Evolutionary conservation across 2,888 invertebrate genomes (phyloP).

Genomic region (Trissoscelio sp.): DNA sequence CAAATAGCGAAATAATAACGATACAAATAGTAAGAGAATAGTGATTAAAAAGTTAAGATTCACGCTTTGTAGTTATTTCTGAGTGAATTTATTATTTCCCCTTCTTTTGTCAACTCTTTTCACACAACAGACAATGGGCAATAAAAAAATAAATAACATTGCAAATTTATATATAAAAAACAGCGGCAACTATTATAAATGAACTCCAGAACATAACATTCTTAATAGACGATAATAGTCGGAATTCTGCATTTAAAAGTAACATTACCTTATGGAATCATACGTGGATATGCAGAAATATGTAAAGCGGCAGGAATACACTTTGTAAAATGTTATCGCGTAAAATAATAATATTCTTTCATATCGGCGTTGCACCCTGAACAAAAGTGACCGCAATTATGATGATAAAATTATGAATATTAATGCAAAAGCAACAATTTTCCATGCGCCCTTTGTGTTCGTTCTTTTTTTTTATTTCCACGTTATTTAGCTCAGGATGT

Average conservation of each 20-base stretch:
- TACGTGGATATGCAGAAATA: constrained; percentile 19
- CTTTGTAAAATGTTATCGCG: constrained; percentile 7
- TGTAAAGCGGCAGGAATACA: constrained; percentile 6
- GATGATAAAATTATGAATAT: constrained; percentile 27
- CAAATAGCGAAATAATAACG: too few species aligned
- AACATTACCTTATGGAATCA: background rate
- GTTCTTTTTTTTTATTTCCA: background rate
- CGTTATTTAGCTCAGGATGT: background rate
- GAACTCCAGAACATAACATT: too few species aligned
- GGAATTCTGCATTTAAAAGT: constrained; percentile 5
- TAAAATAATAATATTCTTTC: constrained; percentile 19
- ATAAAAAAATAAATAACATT: too few species aligned
- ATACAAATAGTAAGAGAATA: too few species aligned
- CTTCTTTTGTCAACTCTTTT: too few species aligned
- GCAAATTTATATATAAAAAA: too few species aligned
- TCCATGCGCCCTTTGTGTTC: background rate
- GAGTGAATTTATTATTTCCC: too few species aligned
- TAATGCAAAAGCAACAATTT: constrained; percentile 16
- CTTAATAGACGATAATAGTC: background rate
- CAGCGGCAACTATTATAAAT: too few species aligned
- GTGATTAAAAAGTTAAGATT: too few species aligned
- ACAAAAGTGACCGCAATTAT: constrained; percentile 22
- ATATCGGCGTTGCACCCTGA: background rate
- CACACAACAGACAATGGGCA: too few species aligned
- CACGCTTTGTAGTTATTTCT: too few species aligned